Evolutionary conservation across 2,888 invertebrate species (phyloP), one percentile per base, ranked within the genome.

Genomic region (Platypus cylindrus): DNA sequence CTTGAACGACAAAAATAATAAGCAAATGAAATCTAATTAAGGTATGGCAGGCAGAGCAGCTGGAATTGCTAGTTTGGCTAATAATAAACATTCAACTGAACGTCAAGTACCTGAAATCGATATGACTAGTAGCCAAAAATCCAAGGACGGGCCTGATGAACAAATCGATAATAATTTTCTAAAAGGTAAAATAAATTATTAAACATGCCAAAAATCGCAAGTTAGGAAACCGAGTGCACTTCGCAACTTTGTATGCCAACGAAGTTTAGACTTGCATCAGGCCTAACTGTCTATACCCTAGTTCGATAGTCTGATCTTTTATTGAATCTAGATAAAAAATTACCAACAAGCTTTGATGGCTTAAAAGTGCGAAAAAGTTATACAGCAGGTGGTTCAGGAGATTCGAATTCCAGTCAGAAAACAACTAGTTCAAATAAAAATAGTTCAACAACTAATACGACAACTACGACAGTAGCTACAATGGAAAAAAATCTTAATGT

Each of bases 41-140:
- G 86, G 86, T 1, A 86, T 87, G 85, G 85, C 86, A 0, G 85
- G 85, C 1, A 67, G 85, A 35, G 83, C 86, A 0, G 86, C 89
- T 0, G 87, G 86, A 1, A 85, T 89, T 50, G n/a, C n/a, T n/a
- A 83, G 82, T 1, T 69, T 87, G 31, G 78, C 85, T 3, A 86
- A 86, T 26, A 41, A 34, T 15, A 37, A 41, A 17, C 24, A 38
- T 5, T 35, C 38, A 7, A 15, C 33, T 20, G 41, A 56, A 24
- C 5, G 26, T 3, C 32, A 38, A 12, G 9, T 13, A 5, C 11
- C 17, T 13, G 15, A 20, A 9, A 30, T 14, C 14, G 30, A 23
- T 11, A n/a, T 28, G 3, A 33, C 22, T 17, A 32, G 28, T 16
- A 41, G 35, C 14, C 32, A 41, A 13, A 41, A 41, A 20, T 25